phyloP scores from a whole-genome alignment of 2,797 vertebrate species.

The Lithobates pipiens region DNA sequence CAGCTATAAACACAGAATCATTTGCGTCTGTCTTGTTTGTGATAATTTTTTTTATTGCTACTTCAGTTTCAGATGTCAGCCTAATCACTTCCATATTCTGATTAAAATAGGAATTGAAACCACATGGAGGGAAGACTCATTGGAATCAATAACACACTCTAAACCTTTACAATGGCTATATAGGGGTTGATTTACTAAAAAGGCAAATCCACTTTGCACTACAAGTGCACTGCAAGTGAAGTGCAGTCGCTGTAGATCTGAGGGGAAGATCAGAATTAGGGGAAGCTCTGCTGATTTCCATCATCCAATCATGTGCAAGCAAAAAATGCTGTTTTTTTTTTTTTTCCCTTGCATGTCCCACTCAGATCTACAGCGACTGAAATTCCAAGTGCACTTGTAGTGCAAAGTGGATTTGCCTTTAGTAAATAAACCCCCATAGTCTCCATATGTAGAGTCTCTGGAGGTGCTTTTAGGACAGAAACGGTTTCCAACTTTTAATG shows the following conservation, averaged over 20 bases:
- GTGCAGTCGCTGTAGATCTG: too few relatives aligned
- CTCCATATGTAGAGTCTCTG: slow-evolving; percentile 48
- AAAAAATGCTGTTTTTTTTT: too few relatives aligned
- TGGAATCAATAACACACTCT: slow-evolving; percentile 66
- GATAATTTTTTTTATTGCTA: slow-evolving; percentile 83
- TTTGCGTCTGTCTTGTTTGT: slow-evolving; percentile 82
- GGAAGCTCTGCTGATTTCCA: too few relatives aligned
- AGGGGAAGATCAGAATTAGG: too few relatives aligned
- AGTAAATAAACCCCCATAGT: slow-evolving; percentile 1
- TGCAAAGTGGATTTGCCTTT: too few relatives aligned
- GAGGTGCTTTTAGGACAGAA: slow-evolving; percentile 23
- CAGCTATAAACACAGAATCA: slow-evolving; percentile 84
- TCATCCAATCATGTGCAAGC: too few relatives aligned
- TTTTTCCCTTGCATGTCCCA: too few relatives aligned
- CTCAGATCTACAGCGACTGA: too few relatives aligned
- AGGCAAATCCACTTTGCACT: too few relatives aligned
- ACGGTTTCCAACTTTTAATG: background rate
- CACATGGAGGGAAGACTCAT: slow-evolving; percentile 75
- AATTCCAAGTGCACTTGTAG: too few relatives aligned
- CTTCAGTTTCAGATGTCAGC: slow-evolving; percentile 83
- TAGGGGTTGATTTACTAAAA: background rate
- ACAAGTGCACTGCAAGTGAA: too few relatives aligned
- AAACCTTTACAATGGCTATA: slow-evolving; percentile 55
- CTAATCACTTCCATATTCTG: slow-evolving; percentile 85
- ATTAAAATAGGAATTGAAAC: slow-evolving; percentile 82